These are phyloP conservation scores for Tichodroma muraria DNA, from an alignment of 2,113 vertebrate species.

Conservation along the genomic window DNA sequence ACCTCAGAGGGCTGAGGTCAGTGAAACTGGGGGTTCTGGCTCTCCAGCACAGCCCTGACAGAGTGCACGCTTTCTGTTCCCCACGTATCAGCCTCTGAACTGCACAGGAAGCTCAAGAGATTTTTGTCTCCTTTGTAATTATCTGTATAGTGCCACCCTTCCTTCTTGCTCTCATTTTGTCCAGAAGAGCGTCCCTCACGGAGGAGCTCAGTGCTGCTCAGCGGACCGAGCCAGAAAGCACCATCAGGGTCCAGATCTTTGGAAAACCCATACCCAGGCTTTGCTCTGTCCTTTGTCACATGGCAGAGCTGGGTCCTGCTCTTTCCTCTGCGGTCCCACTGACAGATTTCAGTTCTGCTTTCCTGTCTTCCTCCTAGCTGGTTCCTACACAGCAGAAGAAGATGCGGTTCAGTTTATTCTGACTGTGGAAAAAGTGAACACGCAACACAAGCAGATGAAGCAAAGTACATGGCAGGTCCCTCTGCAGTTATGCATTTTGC, in stretches of 20 bases:
- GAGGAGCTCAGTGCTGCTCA: background rate
- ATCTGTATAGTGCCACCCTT: background rate
- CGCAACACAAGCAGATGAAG: background rate
- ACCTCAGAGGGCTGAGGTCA: background rate
- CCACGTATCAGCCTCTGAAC: background rate
- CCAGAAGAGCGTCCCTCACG: background rate
- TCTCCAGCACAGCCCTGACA: background rate
- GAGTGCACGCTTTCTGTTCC: background rate
- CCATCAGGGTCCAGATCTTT: too few relatives aligned
- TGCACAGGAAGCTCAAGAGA: background rate
- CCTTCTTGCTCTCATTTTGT: background rate
- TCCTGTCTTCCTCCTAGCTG: background rate
- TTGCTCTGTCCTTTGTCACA: background rate
- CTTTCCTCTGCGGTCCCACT: background rate
- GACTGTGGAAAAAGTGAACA: background rate
- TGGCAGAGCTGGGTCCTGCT: background rate
- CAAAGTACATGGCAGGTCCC: background rate
- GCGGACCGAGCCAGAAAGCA: background rate
- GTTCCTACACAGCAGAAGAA: background rate
- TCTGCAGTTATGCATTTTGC: background rate
- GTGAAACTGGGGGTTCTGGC: background rate
- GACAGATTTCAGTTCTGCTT: background rate
- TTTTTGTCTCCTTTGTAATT: background rate
- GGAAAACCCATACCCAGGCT: background rate
- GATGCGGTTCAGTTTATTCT: fast-evolving